Percentiles rank a stretch among this genome's conserved stretches.
Evolutionary conservation across 2,888 invertebrate species (phyloP).

Genomic region (Harpagoxenus sublaevis): DNA sequence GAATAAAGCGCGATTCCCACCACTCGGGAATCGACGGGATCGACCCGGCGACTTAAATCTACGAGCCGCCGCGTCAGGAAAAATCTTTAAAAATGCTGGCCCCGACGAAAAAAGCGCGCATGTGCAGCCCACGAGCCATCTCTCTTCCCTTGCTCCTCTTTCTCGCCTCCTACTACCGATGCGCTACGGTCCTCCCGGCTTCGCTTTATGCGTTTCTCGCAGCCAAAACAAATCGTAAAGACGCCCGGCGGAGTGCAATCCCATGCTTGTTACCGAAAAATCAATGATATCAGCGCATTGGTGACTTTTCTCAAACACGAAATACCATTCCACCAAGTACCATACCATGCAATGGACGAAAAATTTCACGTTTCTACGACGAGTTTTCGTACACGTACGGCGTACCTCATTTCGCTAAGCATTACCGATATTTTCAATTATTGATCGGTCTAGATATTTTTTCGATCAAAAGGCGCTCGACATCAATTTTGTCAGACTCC

Average conservation of each 20-base stretch:
- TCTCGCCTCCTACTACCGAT: slow-evolving; percentile 21
- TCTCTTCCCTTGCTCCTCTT: slow-evolving; percentile 59
- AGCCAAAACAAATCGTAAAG: slow-evolving; percentile 84
- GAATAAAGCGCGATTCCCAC: slow-evolving; percentile 55
- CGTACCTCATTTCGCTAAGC: neutral
- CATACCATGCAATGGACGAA: neutral
- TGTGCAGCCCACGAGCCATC: slow-evolving; percentile 78
- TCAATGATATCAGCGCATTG: slow-evolving; percentile 67
- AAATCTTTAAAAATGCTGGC: slow-evolving; percentile 84
- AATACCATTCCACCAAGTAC: neutral
- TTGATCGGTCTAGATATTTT: neutral
- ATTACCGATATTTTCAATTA: neutral
- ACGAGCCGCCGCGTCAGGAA: slow-evolving; percentile 79
- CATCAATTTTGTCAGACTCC: neutral
- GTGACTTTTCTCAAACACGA: slow-evolving; percentile 21
- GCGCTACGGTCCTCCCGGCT: slow-evolving; percentile 52
- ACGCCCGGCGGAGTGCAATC: slow-evolving; percentile 75
- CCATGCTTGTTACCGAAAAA: slow-evolving; percentile 73
- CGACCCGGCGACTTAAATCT: slow-evolving; percentile 78
- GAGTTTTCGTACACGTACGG: neutral
- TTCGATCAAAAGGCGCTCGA: neutral
- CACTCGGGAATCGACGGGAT: slow-evolving; percentile 74
- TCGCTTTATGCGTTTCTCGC: slow-evolving; percentile 72
- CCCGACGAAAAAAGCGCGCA: slow-evolving; percentile 82
- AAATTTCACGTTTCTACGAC: neutral